Base-by-base conservation (phyloP, 1,140 invertebrate species). In the Cylas formicarius region DNA sequence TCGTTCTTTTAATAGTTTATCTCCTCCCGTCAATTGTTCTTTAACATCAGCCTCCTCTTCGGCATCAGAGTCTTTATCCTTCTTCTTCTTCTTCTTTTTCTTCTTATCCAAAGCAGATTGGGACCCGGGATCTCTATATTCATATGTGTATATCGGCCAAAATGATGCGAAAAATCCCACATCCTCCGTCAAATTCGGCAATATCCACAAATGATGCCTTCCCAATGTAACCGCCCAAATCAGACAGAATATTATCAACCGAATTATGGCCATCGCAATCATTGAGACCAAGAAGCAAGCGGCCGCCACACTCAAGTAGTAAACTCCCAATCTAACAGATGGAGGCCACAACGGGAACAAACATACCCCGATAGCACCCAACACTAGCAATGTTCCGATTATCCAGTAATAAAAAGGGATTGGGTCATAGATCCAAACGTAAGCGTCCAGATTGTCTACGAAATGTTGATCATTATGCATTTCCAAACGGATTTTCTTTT, bases 401-500 rank as follows among this genome's bases (percentile, higher is more conserved):
- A 97, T 73, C 84, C 94, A 98, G 62, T 97, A 97, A 71, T 92
- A 90, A 44, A 93, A 78, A 7, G 94, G 92, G 57, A 96, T 92
- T 3, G 95, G 95, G 67, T 99, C 95, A 71, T 97, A 99, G 42
- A 99, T 86, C 97, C 97, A 99, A 10, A 99, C 95, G 71, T 97
- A 99, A 2, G 95, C 89, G 70, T 97, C 92, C 21, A 84, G 76
- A 24, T 84, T 86, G 70, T 98, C 95, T 3, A 91, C 76, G 72
- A 97, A 97, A 52, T 82, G 67, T 68, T 98, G 92, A 50, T 96
- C 87, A 57, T 91, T 78, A 69, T 96, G 91, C 92, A 97, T 97
- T 67, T 97, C 90, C 9, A 98, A 66, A 26, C 92, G 82, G 14
- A 81, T 78, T 67, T 81, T 81, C 46, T 77, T 73, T 55, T 80